Evolutionary conservation across 1,140 invertebrate genomes (phyloP), one percentile per base, ranked within the genome.

Genomic region (Dendrolimus kikuchii): DNA sequence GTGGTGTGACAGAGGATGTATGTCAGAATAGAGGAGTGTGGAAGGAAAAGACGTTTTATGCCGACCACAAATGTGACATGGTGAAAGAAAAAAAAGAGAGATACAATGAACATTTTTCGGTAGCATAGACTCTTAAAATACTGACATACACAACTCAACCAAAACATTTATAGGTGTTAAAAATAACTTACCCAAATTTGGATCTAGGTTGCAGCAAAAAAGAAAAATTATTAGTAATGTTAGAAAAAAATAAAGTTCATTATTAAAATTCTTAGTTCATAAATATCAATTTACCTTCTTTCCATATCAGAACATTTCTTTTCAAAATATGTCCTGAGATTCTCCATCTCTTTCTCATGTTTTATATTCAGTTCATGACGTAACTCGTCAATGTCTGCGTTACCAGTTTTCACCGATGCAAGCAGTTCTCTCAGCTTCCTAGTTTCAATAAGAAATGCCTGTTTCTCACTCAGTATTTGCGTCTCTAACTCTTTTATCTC

Each of bases 241-340:
- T 23, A 23, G 23, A 40, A 7, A 48, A 55, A 47, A n/a, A n/a
- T n/a, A n/a, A 40, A 46, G 37, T 2, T 55, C 45, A 48, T 50
- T 23, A 54, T 50, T 51, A 52, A 55, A 44, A n/a, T 50, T 23
- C 0, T 46, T 39, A 40, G 5, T 38, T 7, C 40, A 49, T 6
- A 47, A 47, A 48, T n/a, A 36, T 39, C 2, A 39, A 75, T 85
- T 87, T 77, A 93, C 88, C 93, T 91, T 66, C 93, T 93, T 74
- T 93, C 92, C 77, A 95, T 89, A 62, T 94, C 92, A 0, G 90
- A 88, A 69, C 93, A 94, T 72, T 94, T 94, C 69, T 92, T 88
- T 59, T 94, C 93, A 68, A 94, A 95, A 66, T 94, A 95, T 2
- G 89, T 93, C 46, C 93, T 88, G 23, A 95, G 66, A 60, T 94